phyloP scores from a whole-genome alignment of 2,113 vertebrate species.

The Apeltes quadracus region DNA sequence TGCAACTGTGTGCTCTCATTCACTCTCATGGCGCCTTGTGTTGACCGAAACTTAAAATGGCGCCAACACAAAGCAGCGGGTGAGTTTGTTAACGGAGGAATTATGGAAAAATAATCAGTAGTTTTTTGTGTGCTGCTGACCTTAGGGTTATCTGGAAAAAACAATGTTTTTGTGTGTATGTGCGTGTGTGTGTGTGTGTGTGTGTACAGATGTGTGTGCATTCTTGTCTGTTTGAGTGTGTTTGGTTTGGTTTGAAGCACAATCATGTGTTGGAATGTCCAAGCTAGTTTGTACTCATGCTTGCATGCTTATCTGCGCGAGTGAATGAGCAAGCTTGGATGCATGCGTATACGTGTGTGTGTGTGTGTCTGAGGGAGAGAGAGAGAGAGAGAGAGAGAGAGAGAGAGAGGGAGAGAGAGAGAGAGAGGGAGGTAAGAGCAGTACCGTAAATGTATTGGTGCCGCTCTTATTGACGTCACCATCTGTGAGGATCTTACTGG shows the following conservation, averaged over 20 bases:
- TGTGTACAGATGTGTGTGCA: constrained; percentile 1
- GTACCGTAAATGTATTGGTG: constrained; percentile 35
- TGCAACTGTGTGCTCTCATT: constrained; percentile 58
- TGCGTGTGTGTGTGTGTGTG: background rate
- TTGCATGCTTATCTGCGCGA: constrained; percentile 16
- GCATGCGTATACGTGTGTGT: constrained; percentile 13
- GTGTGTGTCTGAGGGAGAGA: constrained; percentile 19
- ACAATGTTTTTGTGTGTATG: background rate
- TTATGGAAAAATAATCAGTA: constrained; percentile 30
- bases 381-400: constrained; percentile 19
- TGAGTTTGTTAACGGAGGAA: constrained; percentile 63
- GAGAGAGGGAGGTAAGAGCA: constrained; percentile 32
- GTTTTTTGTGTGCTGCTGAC: constrained; percentile 44
- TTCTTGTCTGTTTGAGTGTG: constrained; percentile 14
- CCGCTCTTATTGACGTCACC: constrained; percentile 76
- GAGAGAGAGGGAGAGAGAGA: constrained; percentile 25
- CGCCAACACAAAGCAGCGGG: constrained; percentile 63
- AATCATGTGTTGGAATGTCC: constrained; percentile 10
- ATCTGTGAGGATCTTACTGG: constrained; percentile 73
- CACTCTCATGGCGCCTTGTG: constrained; percentile 58
- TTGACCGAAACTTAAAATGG: constrained; percentile 59
- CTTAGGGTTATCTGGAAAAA: constrained; percentile 43
- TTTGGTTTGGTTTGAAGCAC: background rate
- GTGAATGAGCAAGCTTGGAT: background rate
- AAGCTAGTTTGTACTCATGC: constrained; percentile 13